Evolutionary conservation across 2,888 invertebrate genomes (phyloP), one percentile per base, ranked within the genome.

Genomic region (Xestia ashworthii): DNA sequence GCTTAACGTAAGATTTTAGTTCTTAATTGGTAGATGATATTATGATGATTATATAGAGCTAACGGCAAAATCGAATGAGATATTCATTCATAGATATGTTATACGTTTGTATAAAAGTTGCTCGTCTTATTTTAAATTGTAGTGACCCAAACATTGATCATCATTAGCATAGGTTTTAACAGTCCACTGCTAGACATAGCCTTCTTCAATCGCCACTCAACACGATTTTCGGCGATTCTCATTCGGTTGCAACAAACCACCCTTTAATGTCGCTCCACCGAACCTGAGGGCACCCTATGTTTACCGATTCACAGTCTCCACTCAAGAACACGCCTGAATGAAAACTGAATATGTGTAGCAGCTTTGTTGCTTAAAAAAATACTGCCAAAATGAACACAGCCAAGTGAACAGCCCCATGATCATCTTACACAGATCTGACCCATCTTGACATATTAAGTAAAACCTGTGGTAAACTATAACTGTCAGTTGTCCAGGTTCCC

Each of bases 391-490:
- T 48, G 19, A 48, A 6, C 16, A 48, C 53, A 3, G 53, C 9
- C 22, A 1, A 5, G 44, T 65, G 41, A n/a, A 65, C 44, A n/a
- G 1, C 8, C 14, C 22, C 12, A 14, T 16, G 32, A n/a, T 53
- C 11, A 38, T 50, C 44, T 46, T 22, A n/a, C 5, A 64, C 11
- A n/a, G 41, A n/a, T 71, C 65, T n/a, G 22, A 76, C n/a, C 62
- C 53, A 46, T 71, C 71, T 70, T 70, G 64, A 38, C 71, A 73
- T 32, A 55, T 22, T 12, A 73, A 74, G 79, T 75, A 64, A 64
- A 69, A 66, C 72, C 60, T 62, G 72, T 69, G 46, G 76, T 74
- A 50, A 62, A 75, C 77, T 81, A 84, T 78, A 81, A 77, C 68
- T 22, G 78, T 87, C 82, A 79, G 67, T 68, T 74, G 83, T 67